Evolutionary conservation across 2,797 vertebrate genomes (phyloP), one percentile per base, ranked within the genome.

Genomic region (Anabacerthia variegaticeps): DNA sequence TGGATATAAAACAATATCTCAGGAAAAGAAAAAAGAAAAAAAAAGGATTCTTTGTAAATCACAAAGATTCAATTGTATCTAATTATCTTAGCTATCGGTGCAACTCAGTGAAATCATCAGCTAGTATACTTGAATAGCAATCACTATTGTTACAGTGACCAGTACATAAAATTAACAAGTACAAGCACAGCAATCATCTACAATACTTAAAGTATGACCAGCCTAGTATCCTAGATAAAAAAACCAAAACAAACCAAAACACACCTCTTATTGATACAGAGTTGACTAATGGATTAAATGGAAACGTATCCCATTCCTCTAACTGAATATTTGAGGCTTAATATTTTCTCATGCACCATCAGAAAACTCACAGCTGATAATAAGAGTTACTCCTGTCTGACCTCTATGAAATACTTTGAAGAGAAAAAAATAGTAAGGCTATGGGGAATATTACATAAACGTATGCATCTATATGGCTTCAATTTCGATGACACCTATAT

Each of bases 21-120:
- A 91, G 59, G 30, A 9, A 19, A 30, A 36, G 76, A 89, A 66
- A 84, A 87, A 75, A 30, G 61, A 56, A 76, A 91, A 65, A 84
- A 87, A 75, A 30, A 63, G 54, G 3, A 14, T 14, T 66, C 3
- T 65, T 92, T 93, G 93, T 71, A 85, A 92, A 95, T 91, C 77
- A 82, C 89, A 79, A 90, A 79, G 93, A 93, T 96, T 95, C 81
- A 95, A 94, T 97, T 96, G 87, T 59, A 95, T 92, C 86, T 94
- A 97, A 97, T 98, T 97, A 97, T 87, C 94, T 95, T 83, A 92
- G 83, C 75, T 96, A 95, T 85, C 88, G 92, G 83, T 86, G 93
- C 76, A 97, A 94, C 52, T 80, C 95, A 89, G 87, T 91, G 94
- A 97, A 97, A 97, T 96, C 92, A 91, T 93, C 87, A 96, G 32